Conservation (phyloP, 1,140 invertebrate species). For the Drosophila yakuba region DNA sequence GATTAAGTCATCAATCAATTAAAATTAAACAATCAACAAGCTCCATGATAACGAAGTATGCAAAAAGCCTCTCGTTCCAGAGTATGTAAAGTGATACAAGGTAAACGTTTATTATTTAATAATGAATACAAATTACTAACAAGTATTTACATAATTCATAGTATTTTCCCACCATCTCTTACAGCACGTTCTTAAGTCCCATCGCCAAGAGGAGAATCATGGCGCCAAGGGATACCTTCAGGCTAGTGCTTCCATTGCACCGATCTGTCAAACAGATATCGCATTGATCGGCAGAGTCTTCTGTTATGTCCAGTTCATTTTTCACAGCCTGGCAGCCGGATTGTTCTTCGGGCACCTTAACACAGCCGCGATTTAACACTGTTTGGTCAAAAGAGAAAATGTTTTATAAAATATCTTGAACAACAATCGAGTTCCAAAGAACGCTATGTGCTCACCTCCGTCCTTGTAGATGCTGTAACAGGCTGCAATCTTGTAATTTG, state of each 20-base stretch:
- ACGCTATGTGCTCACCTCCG: conserved; percentile 35
- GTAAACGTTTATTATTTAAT: conserved; percentile 30
- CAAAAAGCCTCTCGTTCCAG: no score
- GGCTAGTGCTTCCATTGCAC: conserved; percentile 66
- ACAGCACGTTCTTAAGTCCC: conserved; percentile 41
- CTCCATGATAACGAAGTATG: not conserved
- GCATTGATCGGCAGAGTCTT: conserved; percentile 40
- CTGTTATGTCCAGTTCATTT: conserved; percentile 2
- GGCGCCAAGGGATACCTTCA: conserved; percentile 51
- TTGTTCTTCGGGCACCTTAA: conserved; percentile 37
- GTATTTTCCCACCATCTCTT: not conserved
- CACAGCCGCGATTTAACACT: conserved; percentile 60
- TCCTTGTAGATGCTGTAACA: conserved; percentile 64
- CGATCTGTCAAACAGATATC: conserved; percentile 49
- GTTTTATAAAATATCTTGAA: not conserved
- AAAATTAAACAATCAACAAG: not conserved
- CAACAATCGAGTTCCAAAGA: no score
- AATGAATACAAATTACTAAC: conserved; percentile 43
- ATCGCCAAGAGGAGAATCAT: conserved; percentile 50
- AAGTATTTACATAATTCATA: conserved; percentile 32
- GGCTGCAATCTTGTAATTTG: conserved; percentile 22
- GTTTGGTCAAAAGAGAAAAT: not conserved
- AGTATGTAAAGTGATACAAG: conserved; percentile 7
- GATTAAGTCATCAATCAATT: conserved; percentile 1
- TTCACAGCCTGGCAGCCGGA: conserved; percentile 57